Base-by-base conservation (phyloP, 2,888 invertebrate genomes). In the Sepiola atlantica region DNA sequence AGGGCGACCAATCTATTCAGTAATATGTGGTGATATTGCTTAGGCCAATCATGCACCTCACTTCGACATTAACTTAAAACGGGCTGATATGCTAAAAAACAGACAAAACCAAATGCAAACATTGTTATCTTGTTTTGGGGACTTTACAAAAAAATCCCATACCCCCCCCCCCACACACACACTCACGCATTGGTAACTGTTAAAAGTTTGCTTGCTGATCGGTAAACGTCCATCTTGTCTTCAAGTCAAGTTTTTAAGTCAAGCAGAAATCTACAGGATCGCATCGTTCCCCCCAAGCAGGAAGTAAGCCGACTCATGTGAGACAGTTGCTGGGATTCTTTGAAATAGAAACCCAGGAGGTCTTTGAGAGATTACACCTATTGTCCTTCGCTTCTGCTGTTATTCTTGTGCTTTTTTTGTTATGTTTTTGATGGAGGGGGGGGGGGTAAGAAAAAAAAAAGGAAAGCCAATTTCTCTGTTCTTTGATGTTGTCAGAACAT, bases 321-420 rank as follows among this genome's bases (percentile, higher is more conserved):
- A 77, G 32, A 77, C n/a, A 77, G 77, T 77, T 77, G n/a, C 77
- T 77, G 77, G 45, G 77, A 77, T 77, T 77, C 77, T 77, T 77
- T 77, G 77, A 77, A 77, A 77, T 77, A n/a, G 32, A 77, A 77
- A n/a, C n/a, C n/a, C n/a, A 32, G 77, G n/a, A 14, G 77, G n/a
- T 32, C n/a, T n/a, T 77, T n/a, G 16, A 32, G 77, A 32, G 77
- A 12, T 77, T 77, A 32, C 14, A 32, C 77, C n/a, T 18, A 77
- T 77, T 77, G 77, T 77, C 77, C 77, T 77, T 77, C n/a, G 24
- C 61, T 6, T n/a, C 77, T 77, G 77, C 77, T 77, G 77, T 77
- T 77, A n/a, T 77, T 77, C 77, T 77, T 45, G 2, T 45, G 2
- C 45, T 45, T 45, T 45, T n/a, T n/a, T n/a, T n/a, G n/a, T n/a